Percentiles rank a stretch among this genome's conserved stretches.
These are phyloP conservation scores for Patiria miniata DNA, from an alignment of 35 echinoderm and acorn worm genomes.

Conservation along the genomic window DNA sequence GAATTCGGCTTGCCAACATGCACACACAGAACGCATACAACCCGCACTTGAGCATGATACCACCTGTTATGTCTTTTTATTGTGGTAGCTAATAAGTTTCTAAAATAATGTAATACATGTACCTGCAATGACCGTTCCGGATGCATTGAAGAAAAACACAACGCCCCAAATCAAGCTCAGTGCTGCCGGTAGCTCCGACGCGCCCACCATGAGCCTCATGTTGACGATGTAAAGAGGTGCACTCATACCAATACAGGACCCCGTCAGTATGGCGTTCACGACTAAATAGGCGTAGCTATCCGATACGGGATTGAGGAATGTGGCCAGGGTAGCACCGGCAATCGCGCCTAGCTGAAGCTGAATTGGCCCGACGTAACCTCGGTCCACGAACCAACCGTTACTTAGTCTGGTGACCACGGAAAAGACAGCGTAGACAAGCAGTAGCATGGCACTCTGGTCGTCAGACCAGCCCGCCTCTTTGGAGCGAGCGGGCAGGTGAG, in stretches of 20 bases:
- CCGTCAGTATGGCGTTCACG: background rate
- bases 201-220: background rate
- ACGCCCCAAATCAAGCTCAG: background rate
- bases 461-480: background rate
- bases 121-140: slow-evolving; percentile 12
- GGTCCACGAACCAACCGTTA: slow-evolving; percentile 39
- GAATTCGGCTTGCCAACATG: too few relatives aligned
- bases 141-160: background rate
- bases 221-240: background rate
- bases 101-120: background rate
- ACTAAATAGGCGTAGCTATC: background rate
- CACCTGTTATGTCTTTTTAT: too few relatives aligned
- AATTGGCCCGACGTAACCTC: background rate
- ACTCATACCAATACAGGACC: background rate
- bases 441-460: background rate
- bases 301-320: background rate
- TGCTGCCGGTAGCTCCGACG: background rate
- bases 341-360: background rate
- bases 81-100: too few relatives aligned
- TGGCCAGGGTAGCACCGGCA: background rate
- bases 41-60: too few relatives aligned
- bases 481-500: background rate
- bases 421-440: slow-evolving; percentile 1
- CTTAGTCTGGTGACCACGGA: background rate
- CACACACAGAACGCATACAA: too few relatives aligned